A percentile compares a stretch with the other conserved stretches of the same genome.
Conservation (phyloP, 2,797 vertebrate species). For the Crotalus adamanteus region DNA sequence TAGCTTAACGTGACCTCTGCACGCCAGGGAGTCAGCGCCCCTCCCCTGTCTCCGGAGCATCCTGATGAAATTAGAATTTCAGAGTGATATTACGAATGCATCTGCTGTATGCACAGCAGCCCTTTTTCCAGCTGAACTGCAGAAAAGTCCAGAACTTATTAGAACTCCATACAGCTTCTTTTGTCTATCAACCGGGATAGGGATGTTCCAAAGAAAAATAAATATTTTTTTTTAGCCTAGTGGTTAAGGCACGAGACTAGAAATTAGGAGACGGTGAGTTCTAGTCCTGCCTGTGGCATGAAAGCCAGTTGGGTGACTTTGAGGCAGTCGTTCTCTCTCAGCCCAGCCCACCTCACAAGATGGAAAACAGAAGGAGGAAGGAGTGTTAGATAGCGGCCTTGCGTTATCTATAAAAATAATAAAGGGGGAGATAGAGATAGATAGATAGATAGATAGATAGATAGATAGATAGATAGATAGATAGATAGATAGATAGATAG, state of each 20-base stretch:
- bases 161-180: not conserved
- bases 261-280: not conserved
- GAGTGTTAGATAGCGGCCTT: not conserved
- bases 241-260: not conserved
- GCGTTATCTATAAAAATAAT: not conserved
- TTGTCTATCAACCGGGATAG: not conserved
- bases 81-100: not conserved
- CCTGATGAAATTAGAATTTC: not conserved
- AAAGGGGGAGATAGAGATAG: not conserved
- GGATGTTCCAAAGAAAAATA: not conserved
- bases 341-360: not conserved
- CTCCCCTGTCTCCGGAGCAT: not conserved
- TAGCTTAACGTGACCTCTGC: not conserved
- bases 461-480: too few relatives aligned
- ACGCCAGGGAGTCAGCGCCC: not conserved
- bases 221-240: not conserved
- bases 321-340: not conserved
- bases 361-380: not conserved
- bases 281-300: not conserved
- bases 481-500: too few relatives aligned
- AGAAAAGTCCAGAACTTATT: not conserved
- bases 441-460: too few relatives aligned
- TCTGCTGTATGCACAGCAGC: not conserved
- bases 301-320: not conserved
- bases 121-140: not conserved